Conservation (phyloP, 2,797 vertebrate genomes). For the Chelmon rostratus region DNA sequence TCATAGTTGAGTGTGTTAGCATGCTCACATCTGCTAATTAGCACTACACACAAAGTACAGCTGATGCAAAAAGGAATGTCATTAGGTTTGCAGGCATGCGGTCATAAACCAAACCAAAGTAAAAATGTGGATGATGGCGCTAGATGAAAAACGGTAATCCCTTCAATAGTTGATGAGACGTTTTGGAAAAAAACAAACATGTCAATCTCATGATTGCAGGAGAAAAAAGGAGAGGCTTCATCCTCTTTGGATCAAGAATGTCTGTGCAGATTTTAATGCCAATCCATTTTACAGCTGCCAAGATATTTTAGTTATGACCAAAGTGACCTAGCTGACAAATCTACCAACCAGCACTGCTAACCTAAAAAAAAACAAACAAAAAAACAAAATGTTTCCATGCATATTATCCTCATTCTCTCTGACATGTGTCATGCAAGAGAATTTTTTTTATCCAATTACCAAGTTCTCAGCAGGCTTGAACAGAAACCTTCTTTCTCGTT, state of each 20-base stretch:
- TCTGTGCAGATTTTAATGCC: background rate
- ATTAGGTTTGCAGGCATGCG: background rate
- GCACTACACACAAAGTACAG: no score
- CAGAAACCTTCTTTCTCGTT: constrained; percentile 5
- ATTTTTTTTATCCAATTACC: background rate
- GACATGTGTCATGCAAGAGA: background rate
- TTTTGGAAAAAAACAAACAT: background rate
- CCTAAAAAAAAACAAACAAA: no score
- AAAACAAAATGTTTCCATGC: no score
- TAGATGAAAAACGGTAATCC: background rate
- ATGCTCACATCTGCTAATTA: background rate
- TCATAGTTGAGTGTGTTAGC: background rate
- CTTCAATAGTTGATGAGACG: background rate
- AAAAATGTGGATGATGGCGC: background rate
- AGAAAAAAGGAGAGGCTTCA: background rate
- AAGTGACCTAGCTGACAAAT: background rate
- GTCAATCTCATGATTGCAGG: no score
- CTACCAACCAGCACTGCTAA: no score
- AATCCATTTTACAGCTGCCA: background rate
- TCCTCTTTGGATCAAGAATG: background rate
- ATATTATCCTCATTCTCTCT: background rate
- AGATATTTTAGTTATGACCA: background rate
- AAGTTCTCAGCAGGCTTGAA: background rate
- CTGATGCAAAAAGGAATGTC: background rate
- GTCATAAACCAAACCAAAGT: background rate